A percentile compares a stretch with the other conserved stretches of the same genome.
phyloP scores from a whole-genome alignment of 1,140 invertebrate genomes.

The Mactra quadrangularis region DNA sequence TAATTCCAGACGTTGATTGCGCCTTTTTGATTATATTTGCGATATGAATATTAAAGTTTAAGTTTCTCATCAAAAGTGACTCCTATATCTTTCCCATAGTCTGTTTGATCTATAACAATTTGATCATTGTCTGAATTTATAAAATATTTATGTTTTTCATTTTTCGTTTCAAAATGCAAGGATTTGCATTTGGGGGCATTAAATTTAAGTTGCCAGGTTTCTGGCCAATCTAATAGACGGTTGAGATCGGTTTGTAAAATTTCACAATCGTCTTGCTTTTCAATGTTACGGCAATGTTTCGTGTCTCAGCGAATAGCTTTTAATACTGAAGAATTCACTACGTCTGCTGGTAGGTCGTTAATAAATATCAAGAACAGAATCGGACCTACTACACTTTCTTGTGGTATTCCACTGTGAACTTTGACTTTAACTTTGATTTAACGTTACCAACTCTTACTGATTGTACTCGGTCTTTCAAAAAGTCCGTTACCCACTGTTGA shows the following conservation, averaged over 20 bases:
- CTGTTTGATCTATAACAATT: neutral
- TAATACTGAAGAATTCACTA: neutral
- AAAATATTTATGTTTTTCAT: neutral
- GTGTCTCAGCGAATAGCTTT: slow-evolving; percentile 60
- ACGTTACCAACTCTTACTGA: slow-evolving; percentile 44
- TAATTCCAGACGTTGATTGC: neutral
- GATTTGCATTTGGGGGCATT: slow-evolving; percentile 38
- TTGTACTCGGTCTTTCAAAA: slow-evolving; percentile 52
- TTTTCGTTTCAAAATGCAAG: neutral
- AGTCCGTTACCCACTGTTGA: slow-evolving; percentile 55
- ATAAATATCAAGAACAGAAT: slow-evolving; percentile 62
- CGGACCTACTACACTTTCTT: slow-evolving; percentile 67
- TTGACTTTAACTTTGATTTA: slow-evolving; percentile 28
- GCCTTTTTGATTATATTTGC: slow-evolving; percentile 6
- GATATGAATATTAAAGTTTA: slow-evolving; percentile 16
- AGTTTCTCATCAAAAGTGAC: slow-evolving; percentile 9
- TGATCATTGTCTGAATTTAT: neutral
- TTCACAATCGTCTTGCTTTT: neutral
- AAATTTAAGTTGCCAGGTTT: slow-evolving; percentile 16
- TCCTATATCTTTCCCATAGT: neutral
- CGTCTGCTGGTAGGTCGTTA: slow-evolving; percentile 61
- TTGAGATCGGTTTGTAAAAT: slow-evolving; percentile 35
- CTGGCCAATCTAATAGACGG: slow-evolving; percentile 23
- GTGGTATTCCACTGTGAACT: slow-evolving; percentile 60
- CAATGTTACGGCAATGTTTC: slow-evolving; percentile 7